Base-by-base conservation (phyloP, 2,888 invertebrate species). In the Anagyrus pseudococci region DNA sequence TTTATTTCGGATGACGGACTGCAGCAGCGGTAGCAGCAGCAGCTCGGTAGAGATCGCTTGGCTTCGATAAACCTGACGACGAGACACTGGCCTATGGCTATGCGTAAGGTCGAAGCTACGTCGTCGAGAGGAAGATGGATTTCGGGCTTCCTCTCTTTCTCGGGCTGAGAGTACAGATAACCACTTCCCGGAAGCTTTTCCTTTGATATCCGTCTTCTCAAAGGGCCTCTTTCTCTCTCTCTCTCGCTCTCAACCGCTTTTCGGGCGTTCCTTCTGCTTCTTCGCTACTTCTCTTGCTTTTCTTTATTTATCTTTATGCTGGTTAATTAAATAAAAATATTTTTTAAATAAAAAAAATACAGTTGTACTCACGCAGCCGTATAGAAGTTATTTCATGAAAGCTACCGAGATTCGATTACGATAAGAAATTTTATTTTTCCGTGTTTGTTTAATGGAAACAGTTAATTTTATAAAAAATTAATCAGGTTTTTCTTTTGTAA, bases 1-100 rank as follows among this genome's bases (percentile, higher is more conserved):
- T 70, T 68, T 72, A 72, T 64, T 64, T 59, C 40, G 56, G 49
- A n/a, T 25, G 17, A 10, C 44, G 33, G 22, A 19, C 8, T 20
- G 33, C 43, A 20, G 41, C 33, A 15, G 29, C 22, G 17, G 41
- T 25, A 54, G n/a, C n/a, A n/a, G n/a, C n/a, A n/a, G n/a, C n/a
- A n/a, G n/a, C n/a, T n/a, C n/a, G n/a, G n/a, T n/a, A n/a, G n/a
- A n/a, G 55, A 62, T 62, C 37, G 48, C 55, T 57, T 13, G 44
- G 37, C 41, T 48, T 49, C 58, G 61, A 61, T 55, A 58, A 57
- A 19, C 37, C 20, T 10, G 23, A 25, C 13, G 37, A 19, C 20
- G 1, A 17, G 55, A 46, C n/a, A 17, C 15, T 33, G 23, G 8
- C 2, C 17, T 2, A 7, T 29, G 33, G n/a, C 19, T 23, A 17